A percentile compares a stretch with the other conserved stretches of the same genome.
Conservation (phyloP, 2,888 invertebrate species). For the Ormyrus labotus region DNA sequence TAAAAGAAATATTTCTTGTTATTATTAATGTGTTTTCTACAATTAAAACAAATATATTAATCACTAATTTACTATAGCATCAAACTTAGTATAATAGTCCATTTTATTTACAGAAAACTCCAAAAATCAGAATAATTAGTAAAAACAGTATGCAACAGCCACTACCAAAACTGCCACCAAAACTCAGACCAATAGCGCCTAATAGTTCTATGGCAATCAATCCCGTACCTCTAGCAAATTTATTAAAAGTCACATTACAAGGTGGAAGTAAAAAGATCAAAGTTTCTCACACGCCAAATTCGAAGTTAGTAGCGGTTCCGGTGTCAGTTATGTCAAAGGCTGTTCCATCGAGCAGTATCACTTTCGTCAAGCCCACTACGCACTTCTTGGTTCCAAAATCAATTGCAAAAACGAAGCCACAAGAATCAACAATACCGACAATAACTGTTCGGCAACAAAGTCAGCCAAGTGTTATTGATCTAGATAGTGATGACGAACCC, state of each 20-base stretch:
- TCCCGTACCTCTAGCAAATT: conserved; percentile 63
- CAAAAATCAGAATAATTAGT: too few species aligned
- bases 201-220: conserved; percentile 59
- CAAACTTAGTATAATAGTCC: background rate
- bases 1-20: too few species aligned
- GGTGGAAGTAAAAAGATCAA: conserved; percentile 44
- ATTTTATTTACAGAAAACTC: background rate
- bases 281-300: conserved; percentile 28
- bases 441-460: background rate
- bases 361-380: conserved; percentile 46
- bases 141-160: background rate
- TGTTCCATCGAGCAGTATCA: conserved; percentile 23
- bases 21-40: too few species aligned
- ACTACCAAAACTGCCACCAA: background rate
- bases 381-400: conserved; percentile 46
- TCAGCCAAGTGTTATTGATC: conserved; percentile 65
- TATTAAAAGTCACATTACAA: conserved; percentile 59
- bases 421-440: background rate
- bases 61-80: background rate
- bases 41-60: too few species aligned
- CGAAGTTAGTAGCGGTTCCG: conserved; percentile 33
- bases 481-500: conserved; percentile 69
- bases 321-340: too few species aligned
- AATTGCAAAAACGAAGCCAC: conserved; percentile 5
- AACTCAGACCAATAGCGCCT: too few species aligned